Percentiles rank a stretch among this genome's conserved stretches.
Evolutionary conservation across 2,797 vertebrate genomes (phyloP).

Genomic region (Protosalanx chinensis): DNA sequence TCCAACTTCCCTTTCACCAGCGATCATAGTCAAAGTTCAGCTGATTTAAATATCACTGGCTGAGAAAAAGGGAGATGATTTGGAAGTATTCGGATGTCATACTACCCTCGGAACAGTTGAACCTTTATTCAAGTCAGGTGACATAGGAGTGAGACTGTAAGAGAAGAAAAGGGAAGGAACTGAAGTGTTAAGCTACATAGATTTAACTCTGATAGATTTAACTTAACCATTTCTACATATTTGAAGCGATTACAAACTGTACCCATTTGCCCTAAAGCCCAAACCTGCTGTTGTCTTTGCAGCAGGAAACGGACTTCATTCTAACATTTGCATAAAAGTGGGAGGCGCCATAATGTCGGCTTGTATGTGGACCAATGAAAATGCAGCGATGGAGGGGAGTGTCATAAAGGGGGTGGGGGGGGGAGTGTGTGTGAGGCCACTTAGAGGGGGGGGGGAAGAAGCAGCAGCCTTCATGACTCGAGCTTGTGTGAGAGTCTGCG

Average conservation of each 20-base stretch:
- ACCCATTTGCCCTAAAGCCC: conserved; percentile 9
- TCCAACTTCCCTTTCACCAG: too few relatives aligned
- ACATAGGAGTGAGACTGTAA: conserved; percentile 10
- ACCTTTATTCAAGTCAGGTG: conserved; percentile 22
- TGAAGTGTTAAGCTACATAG: too few relatives aligned
- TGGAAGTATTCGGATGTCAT: background rate
- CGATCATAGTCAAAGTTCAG: too few relatives aligned
- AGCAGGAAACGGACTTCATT: conserved; percentile 49
- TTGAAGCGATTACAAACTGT: conserved; percentile 23
- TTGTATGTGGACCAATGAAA: conserved; percentile 61
- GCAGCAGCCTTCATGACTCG: conserved; percentile 51
- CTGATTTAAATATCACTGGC: too few relatives aligned
- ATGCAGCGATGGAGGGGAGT: conserved; percentile 57
- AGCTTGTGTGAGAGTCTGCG: conserved; percentile 15
- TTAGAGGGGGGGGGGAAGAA: conserved; percentile 44
- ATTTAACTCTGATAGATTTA: too few relatives aligned
- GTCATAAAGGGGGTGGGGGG: conserved; percentile 50
- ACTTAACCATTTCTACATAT: too few relatives aligned
- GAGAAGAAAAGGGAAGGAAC: too few relatives aligned
- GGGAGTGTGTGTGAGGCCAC: conserved; percentile 35
- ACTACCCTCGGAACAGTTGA: conserved; percentile 19
- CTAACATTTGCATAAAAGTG: conserved; percentile 52
- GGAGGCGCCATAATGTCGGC: conserved; percentile 54
- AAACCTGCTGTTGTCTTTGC: conserved; percentile 43
- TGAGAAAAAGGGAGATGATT: background rate